Evolutionary conservation across 2,888 invertebrate genomes (phyloP), one percentile per base, ranked within the genome.

Genomic region (Odontocolon sp.): DNA sequence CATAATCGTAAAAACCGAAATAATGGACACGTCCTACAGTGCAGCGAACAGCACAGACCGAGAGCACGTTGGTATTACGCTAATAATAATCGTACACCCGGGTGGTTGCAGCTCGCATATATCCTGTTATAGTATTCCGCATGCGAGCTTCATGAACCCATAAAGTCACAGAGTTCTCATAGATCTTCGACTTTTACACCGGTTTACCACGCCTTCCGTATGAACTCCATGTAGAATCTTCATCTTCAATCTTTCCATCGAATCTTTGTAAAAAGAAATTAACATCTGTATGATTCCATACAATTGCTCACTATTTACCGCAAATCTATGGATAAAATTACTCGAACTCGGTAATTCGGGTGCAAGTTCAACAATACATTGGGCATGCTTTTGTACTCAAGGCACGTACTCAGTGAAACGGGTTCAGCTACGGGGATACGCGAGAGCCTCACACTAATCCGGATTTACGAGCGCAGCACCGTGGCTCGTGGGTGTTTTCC

Each of bases 1-100:
- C 63, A 70, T 70, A 63, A 70, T 70, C 70, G 63, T 70, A 70
- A 70, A 70, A 70, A 54, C 40, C 33, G 36, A 42, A 70, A 54
- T 70, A 70, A 63, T 33, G 63, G 42, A 61, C 45, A 45, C 42
- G 54, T 59, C 2, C 26, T 23, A n/a, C 52, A 6, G 26, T 40
- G 36, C 31, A 63, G 42, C 26, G 67, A 67, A 33, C 45, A 56
- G 14, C 16, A 18, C 9, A 40, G 52, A 28, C 11, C 4, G 18
- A 23, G 28, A 28, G 33, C 47, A 47, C 68, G 33, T 47, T 57
- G 31, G 56, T 42, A 57, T 68, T 47, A 68, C 68, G 33, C 36
- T 68, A 68, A 68, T 52, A 52, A 40, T 66, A 66, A 68, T 68
- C 57, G 18, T 69, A n/a, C 38, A 26, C 38, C 8, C 42, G 40